A percentile compares a stretch with the other conserved stretches of the same genome.
Conservation (phyloP, 2,113 vertebrate genomes). For the Bostrychus sinensis region DNA sequence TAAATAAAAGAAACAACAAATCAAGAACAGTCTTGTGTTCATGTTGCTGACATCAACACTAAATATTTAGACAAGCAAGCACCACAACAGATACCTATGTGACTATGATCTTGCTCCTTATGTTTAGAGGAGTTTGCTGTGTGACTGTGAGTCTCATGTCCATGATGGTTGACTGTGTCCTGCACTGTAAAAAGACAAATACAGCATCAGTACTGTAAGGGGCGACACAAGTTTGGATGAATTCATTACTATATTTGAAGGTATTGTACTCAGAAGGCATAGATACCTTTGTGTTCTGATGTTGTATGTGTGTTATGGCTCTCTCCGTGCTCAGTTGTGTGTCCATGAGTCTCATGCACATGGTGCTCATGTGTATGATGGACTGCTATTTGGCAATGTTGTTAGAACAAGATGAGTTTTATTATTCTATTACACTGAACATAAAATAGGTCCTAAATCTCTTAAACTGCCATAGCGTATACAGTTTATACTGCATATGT, state of each 20-base stretch:
- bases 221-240: neutral
- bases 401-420: no score
- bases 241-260: neutral
- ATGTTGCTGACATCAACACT: no score
- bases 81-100: neutral
- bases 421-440: no score
- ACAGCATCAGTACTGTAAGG: neutral
- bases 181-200: neutral
- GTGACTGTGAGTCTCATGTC: constrained; percentile 2
- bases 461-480: no score
- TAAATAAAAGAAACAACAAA: no score
- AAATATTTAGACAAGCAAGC: neutral
- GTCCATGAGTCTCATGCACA: neutral
- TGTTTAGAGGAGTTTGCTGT: neutral
- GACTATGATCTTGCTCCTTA: neutral
- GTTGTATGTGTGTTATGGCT: neutral
- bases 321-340: neutral
- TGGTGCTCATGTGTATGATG: neutral
- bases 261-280: no score
- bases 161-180: neutral
- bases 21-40: no score
- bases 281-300: constrained; percentile 1
- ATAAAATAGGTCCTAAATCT: no score
- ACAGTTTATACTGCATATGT: no score
- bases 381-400: constrained; percentile 13